These are phyloP conservation scores for Ypsolopha scabrella DNA, from an alignment of 2,888 invertebrate genomes.

Conservation along the genomic window DNA sequence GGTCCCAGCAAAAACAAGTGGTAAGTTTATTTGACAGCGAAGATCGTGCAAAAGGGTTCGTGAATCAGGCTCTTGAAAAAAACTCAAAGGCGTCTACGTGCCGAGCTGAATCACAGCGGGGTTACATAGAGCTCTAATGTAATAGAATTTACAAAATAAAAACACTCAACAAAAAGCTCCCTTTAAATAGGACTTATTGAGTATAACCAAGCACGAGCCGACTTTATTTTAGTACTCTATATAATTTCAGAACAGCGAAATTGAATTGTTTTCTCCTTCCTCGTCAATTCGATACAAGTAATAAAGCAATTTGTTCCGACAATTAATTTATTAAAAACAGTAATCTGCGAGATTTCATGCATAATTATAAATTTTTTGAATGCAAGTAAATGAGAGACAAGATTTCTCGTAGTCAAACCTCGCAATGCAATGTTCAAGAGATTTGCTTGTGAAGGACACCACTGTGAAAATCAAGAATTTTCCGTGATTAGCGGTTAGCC, in stretches of 20 bases:
- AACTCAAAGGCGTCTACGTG: background rate
- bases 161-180: background rate
- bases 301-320: background rate
- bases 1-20: no score
- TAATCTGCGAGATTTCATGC: background rate
- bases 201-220: background rate
- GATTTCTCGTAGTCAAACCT: background rate
- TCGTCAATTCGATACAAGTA: background rate
- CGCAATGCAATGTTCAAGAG: no score
- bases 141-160: background rate
- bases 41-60: background rate
- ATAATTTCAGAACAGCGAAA: background rate
- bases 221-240: no score
- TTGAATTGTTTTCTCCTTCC: background rate
- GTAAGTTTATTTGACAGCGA: background rate
- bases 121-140: background rate
- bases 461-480: slow-evolving; percentile 27
- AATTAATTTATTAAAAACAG: background rate
- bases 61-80: background rate
- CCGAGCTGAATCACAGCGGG: slow-evolving; percentile 2
- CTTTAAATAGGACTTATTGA: background rate
- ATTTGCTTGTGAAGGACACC: background rate
- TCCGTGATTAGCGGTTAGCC: slow-evolving; percentile 41
- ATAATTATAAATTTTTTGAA: background rate
- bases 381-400: background rate